phyloP scores from a whole-genome alignment of 2,113 vertebrate species.

The Craseonycteris thonglongyai region DNA sequence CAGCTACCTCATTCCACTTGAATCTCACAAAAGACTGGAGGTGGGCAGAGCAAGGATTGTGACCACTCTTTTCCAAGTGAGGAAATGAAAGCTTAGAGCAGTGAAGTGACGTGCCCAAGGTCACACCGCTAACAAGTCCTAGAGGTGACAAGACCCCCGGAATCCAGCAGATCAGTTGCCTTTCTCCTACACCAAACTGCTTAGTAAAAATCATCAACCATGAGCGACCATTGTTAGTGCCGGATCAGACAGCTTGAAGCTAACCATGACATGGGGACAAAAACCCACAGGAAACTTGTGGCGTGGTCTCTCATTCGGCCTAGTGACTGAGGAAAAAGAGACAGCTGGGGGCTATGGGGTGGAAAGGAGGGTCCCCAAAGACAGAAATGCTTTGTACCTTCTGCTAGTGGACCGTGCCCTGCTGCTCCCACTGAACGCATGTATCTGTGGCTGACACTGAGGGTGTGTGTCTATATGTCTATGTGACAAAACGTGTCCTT shows the following conservation, averaged over 20 bases:
- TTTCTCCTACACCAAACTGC: slow-evolving; percentile 21
- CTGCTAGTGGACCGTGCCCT: neutral
- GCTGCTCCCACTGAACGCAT: neutral
- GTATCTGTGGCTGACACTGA: neutral
- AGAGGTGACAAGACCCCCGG: neutral
- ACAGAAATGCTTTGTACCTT: neutral
- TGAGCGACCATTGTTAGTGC: neutral
- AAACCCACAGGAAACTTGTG: slow-evolving; percentile 24
- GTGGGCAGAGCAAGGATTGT: neutral
- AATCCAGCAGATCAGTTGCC: neutral
- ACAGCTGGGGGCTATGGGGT: neutral
- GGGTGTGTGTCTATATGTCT: neutral
- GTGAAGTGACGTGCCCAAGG: slow-evolving; percentile 36
- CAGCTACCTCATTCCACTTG: neutral
- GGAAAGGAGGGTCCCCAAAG: neutral
- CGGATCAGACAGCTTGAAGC: neutral
- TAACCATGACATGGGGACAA: neutral
- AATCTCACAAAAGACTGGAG: neutral
- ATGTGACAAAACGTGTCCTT: slow-evolving; percentile 40
- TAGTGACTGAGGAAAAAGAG: neutral
- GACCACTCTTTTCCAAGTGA: neutral
- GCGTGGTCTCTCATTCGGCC: slow-evolving; percentile 4
- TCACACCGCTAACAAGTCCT: slow-evolving; percentile 38
- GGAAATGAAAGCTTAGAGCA: slow-evolving; percentile 18
- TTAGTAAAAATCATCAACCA: slow-evolving; percentile 18